These are phyloP conservation scores for Podotricha telesiphe DNA, from an alignment of 2,888 invertebrate genomes.

Conservation along the genomic window DNA sequence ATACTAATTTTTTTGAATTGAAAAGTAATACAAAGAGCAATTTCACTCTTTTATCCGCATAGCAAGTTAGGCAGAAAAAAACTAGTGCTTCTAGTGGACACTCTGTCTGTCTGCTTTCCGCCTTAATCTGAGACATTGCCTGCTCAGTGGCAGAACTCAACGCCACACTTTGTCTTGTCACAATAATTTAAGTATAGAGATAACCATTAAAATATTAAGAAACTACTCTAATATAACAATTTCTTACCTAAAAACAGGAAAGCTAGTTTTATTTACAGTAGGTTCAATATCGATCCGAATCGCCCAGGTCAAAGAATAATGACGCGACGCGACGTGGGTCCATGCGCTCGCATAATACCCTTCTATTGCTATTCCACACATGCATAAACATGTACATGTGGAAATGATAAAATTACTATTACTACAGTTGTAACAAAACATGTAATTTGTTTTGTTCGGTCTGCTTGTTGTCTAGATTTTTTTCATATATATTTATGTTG, in stretches of 20 bases:
- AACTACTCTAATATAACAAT: too few species aligned
- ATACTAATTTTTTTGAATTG: too few species aligned
- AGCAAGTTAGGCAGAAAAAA: too few species aligned
- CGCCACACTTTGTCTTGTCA: too few species aligned
- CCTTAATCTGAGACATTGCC: too few species aligned
- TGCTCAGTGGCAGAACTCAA: too few species aligned
- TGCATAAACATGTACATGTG: constrained; percentile 14
- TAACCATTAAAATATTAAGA: too few species aligned
- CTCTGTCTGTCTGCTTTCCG: too few species aligned
- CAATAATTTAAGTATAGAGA: too few species aligned
- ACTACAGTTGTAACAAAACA: constrained; percentile 4
- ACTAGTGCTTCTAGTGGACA: too few species aligned
- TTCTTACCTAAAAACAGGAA: not conserved
- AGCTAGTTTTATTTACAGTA: constrained; percentile 11
- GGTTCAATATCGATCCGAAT: constrained; percentile 23
- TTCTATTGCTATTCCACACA: constrained; percentile 22
- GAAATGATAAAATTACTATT: constrained; percentile 30
- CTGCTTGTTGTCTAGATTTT: not conserved
- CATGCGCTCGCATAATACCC: constrained; percentile 31
- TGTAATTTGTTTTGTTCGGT: constrained; percentile 8
- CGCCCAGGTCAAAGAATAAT: constrained; percentile 28
- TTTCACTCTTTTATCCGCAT: too few species aligned
- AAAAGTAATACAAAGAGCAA: too few species aligned
- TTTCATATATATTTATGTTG: not conserved
- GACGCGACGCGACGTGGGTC: constrained; percentile 26